A percentile compares a stretch with the other conserved stretches of the same genome.
Conservation (phyloP, 2,888 invertebrate species). For the Alentia gelatinosa region DNA sequence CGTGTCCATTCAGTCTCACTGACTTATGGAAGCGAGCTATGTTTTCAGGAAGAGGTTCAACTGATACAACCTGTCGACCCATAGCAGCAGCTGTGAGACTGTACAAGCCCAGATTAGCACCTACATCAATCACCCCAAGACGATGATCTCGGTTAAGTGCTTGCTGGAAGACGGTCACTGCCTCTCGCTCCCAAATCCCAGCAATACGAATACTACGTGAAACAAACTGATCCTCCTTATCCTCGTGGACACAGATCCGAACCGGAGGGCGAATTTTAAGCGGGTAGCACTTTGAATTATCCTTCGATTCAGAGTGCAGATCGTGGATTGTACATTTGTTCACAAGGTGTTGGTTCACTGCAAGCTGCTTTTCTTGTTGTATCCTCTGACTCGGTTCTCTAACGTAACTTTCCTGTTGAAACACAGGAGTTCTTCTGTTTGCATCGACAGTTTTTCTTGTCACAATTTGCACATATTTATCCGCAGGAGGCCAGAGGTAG, state of each 20-base stretch:
- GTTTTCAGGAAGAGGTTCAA: not conserved
- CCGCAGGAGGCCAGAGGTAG: too few relatives aligned
- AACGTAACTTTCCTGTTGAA: too few relatives aligned
- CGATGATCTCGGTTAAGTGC: not conserved
- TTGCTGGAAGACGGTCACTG: not conserved
- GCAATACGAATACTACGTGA: not conserved
- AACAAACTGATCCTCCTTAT: not conserved
- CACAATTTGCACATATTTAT: too few relatives aligned
- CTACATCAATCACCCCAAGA: not conserved
- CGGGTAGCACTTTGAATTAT: not conserved
- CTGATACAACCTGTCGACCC: not conserved
- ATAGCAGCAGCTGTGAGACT: not conserved
- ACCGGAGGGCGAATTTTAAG: not conserved
- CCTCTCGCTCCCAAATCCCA: not conserved
- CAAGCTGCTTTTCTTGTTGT: too few relatives aligned
- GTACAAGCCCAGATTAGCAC: not conserved
- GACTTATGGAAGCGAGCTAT: not conserved
- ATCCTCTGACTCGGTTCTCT: too few relatives aligned
- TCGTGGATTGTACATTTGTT: too few relatives aligned
- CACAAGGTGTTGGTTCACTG: too few relatives aligned
- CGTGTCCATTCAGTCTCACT: not conserved
- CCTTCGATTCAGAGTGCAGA: too few relatives aligned
- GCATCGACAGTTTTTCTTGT: too few relatives aligned
- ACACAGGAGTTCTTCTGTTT: too few relatives aligned
- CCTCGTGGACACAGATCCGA: not conserved